Evolutionary conservation across 2,888 invertebrate species (phyloP), one percentile per base, ranked within the genome.

Genomic region (Torymus tubicola): DNA sequence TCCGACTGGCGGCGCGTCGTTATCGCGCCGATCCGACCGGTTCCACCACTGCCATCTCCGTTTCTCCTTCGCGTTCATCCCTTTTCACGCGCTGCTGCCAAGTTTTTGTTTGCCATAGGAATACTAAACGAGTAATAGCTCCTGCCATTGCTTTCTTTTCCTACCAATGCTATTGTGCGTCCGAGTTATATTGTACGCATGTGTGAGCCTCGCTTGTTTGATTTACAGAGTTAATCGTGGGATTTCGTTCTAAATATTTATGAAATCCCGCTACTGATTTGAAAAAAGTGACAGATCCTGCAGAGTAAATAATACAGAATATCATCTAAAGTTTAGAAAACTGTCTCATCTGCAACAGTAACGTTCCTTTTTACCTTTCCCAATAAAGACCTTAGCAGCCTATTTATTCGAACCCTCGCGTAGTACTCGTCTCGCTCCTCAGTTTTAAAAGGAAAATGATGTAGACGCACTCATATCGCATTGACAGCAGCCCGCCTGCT

Each of bases 131-230:
- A 74, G 69, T 74, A 53, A 64, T 58, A 24, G 21, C 65, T 14
- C 53, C 0, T 11, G 55, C 21, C 57, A 16, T 53, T 24, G 52
- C 52, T 31, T 24, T 57, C 21, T 58, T 55, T 55, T 21, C 16
- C 42, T 42, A 42, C 42, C 42, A 42, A 5, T 42, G 42, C 52
- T 42, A 4, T n/a, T 31, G 81, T 83, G 80, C 79, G 21, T 81
- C 82, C 81, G 84, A 84, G 85, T 84, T 84, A 85, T 50, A 58
- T 70, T 70, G 70, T 42, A 58, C 12, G n/a, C 13, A 31, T 68
- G 31, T 31, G 31, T 31, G 31, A 3, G 31, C 31, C 0, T 3
- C 5, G 42, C 42, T 5, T 5, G 31, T 69, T 69, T 60, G 50
- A 71, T 71, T 71, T 60, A 31, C 18, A 57, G 31, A 31, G 14